Base-by-base conservation (phyloP, 2,797 vertebrate species). In the Nannoperca obscura region DNA sequence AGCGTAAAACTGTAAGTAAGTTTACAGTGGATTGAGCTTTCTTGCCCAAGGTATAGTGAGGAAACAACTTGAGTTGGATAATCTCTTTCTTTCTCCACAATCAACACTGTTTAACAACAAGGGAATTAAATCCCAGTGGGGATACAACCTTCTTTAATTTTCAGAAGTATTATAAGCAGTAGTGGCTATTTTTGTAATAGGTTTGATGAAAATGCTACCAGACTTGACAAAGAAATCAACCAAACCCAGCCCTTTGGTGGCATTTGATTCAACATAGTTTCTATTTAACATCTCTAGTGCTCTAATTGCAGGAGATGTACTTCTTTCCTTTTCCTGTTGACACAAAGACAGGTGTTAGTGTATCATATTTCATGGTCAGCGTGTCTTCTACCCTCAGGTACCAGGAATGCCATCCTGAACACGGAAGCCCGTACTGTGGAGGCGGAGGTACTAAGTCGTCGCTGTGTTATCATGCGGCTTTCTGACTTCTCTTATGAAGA, bases 401-500 rank as follows among this genome's bases (percentile, higher is more conserved):
- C 98, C 0, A 94, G 98, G 76, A 99, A 97, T 1, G 97, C 98
- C 0, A 97, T 99, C 90, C 91, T 99, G 14, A 99, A 99, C 93
- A 99, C 98, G 0, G 98, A 99, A 89, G 98, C 98, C 0, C 98
- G 98, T 80, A 97, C 98, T 0, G 94, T 96, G 11, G 98, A 99
- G 44, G 98, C 98, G 0, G 98, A 99, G 0, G 97, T 99, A 78
- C 92, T 99, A 91, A 99, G 97, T 94, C 97, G 98, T 22, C 97
- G 98, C 86, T 99, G 98, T 0, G 97, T 99, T 58, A 97, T 99
- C 84, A 97, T 99, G 96, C 95, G 97, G n/a, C 95, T 99, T 72
- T 90, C 93, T 40, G 98, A 99, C 76, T 99, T 99, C 93, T 98
- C 98, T 19, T 99, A 96, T 0, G 97, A 98, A 79, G 96, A 96